Conservation (phyloP, 1,140 invertebrate species). For the Anthonomus grandis region DNA sequence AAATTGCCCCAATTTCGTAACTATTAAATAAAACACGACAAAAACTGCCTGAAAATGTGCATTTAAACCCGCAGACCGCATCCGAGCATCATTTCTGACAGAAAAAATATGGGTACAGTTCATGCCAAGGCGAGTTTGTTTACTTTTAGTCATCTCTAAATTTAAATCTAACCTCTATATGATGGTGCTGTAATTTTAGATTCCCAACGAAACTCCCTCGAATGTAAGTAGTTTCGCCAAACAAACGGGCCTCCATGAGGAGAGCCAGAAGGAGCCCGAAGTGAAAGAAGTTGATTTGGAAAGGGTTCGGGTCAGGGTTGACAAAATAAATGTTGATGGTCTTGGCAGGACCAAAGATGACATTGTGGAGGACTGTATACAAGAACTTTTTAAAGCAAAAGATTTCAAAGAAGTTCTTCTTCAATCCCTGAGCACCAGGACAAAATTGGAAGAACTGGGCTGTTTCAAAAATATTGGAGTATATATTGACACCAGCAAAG, state of each 20-base stretch:
- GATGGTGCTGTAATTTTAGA: slow-evolving; percentile 25
- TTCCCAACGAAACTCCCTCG: slow-evolving; percentile 19
- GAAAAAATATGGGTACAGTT: slow-evolving; percentile 32
- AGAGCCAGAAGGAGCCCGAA: slow-evolving; percentile 7
- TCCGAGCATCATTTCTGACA: no score
- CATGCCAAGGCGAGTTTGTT: slow-evolving; percentile 25
- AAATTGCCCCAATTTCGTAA: no score
- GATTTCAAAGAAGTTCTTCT: slow-evolving; percentile 64
- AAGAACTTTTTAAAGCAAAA: slow-evolving; percentile 68
- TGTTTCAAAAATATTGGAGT: slow-evolving; percentile 80
- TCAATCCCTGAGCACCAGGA: slow-evolving; percentile 58
- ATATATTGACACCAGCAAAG: slow-evolving; percentile 78
- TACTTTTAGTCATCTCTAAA: slow-evolving; percentile 9
- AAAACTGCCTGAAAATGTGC: no score
- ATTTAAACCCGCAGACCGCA: no score
- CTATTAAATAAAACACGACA: no score
- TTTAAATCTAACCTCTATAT: slow-evolving; percentile 22
- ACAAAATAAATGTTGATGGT: slow-evolving; percentile 76
- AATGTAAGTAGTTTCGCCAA: slow-evolving; percentile 20
- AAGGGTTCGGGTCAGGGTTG: slow-evolving; percentile 55
- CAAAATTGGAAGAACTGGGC: slow-evolving; percentile 70
- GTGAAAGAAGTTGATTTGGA: slow-evolving; percentile 30
- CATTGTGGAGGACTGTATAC: slow-evolving; percentile 67
- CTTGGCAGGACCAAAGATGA: slow-evolving; percentile 80
- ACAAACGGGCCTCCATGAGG: slow-evolving; percentile 15